Percentiles rank a stretch among this genome's conserved stretches.
phyloP scores from a whole-genome alignment of 2,797 vertebrate genomes.

The Dendrocincla tyrannina region DNA sequence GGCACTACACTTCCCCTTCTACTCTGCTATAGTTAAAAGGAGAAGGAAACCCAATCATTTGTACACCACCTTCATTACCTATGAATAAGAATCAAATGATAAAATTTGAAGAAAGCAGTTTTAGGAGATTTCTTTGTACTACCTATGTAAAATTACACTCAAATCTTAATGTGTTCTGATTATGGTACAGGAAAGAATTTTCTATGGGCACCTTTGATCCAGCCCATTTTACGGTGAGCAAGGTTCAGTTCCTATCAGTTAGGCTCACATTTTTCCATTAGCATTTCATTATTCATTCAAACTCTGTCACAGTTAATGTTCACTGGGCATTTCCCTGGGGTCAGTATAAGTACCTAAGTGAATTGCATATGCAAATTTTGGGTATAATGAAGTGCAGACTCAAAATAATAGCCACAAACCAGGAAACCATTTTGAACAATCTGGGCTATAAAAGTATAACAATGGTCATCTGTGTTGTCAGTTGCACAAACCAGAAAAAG shows the following conservation, averaged over 20 bases:
- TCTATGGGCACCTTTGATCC: not conserved
- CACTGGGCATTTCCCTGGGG: not conserved
- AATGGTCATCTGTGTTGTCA: not conserved
- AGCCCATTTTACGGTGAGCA: not conserved
- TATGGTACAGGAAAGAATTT: not conserved
- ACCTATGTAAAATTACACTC: not conserved
- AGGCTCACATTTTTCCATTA: not conserved
- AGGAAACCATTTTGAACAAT: not conserved
- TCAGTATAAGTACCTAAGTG: not conserved
- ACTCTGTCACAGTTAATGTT: not conserved
- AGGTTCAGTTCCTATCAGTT: conserved; percentile 5
- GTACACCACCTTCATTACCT: not conserved
- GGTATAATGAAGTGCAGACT: not conserved
- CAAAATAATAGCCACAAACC: not conserved
- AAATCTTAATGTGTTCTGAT: not conserved
- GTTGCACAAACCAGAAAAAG: not conserved
- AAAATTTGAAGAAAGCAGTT: not conserved
- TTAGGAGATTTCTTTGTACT: not conserved
- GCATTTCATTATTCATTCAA: conserved; percentile 21
- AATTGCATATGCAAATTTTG: conserved; percentile 12
- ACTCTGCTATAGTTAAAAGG: not conserved
- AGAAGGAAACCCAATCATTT: not conserved
- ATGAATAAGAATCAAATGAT: not conserved
- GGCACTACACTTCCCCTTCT: not conserved
- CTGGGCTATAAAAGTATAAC: not conserved